Base-by-base conservation (phyloP, 2,888 invertebrate genomes). In the Electrophaes corylata region DNA sequence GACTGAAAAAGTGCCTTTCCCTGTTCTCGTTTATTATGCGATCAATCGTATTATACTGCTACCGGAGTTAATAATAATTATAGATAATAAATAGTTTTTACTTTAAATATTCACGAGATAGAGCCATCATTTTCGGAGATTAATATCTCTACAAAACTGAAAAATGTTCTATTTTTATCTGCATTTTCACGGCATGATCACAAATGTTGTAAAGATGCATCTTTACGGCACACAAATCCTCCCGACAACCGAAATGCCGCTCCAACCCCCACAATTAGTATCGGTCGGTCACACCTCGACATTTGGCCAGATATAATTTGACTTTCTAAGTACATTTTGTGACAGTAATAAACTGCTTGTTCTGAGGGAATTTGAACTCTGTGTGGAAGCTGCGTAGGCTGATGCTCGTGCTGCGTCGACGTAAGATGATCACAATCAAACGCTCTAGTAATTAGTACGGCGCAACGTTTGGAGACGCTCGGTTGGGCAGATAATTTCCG, bases 401-500 rank as follows among this genome's bases (percentile, higher is more conserved):
- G 66, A 75, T 64, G 76, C 75, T 82, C 63, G 73, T 54, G 20
- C 46, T 64, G 75, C 48, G 66, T 57, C 65, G 55, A 49, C 40
- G 61, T 49, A 62, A 73, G 68, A 76, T 81, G 87, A 90, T 90
- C 87, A 86, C 83, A 88, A 90, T 91, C 89, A 88, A 85, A 88
- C 83, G 83, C 76, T 83, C 87, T 87, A 89, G 88, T 89, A 91
- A 91, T 91, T 91, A 91, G 89, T 86, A 79, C 80, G 79, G 78
- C 83, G 85, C 85, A 80, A 79, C 84, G 83, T 81, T 81, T 81
- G 78, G 84, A 79, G 84, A 84, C 88, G 90, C 83, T 88, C 80
- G 83, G 89, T 84, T 88, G 88, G 88, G 84, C 86, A 87, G 88
- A 91, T 90, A 90, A 91, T 91, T 91, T 91, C 91, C 91, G 91